These are phyloP conservation scores for Crax fasciolata DNA, from an alignment of 2,797 vertebrate genomes.

Conservation along the genomic window DNA sequence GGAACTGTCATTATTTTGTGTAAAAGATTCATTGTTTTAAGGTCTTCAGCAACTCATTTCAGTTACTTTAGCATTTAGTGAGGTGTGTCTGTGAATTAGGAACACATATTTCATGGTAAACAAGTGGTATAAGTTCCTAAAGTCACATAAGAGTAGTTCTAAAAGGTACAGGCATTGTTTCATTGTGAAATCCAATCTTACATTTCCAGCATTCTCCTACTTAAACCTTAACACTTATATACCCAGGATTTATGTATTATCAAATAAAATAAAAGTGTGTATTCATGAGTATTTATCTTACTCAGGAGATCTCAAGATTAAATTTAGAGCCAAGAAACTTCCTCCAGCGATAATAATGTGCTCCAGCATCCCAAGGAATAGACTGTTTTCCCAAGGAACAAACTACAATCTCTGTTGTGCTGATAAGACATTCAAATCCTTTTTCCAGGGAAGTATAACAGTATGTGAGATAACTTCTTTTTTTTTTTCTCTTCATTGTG, in stretches of 20 bases:
- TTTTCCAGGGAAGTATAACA: background rate
- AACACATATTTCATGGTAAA: background rate
- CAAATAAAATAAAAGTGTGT: background rate
- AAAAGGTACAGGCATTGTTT: background rate
- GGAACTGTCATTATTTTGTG: background rate
- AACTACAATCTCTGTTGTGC: background rate
- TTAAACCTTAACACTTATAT: background rate
- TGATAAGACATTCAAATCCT: fast-evolving
- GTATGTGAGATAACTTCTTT: background rate
- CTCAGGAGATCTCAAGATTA: background rate
- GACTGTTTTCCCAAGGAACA: background rate
- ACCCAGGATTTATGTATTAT: background rate
- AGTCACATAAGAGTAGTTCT: fast-evolving
- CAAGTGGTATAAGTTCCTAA: fast-evolving
- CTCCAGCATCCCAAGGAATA: background rate
- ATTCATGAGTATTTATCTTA: background rate
- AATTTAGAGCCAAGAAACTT: background rate
- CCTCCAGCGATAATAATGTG: background rate
- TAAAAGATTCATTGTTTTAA: background rate
- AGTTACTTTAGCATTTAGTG: background rate
- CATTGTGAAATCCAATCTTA: background rate
- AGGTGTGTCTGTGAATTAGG: background rate
- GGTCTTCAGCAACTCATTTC: background rate
- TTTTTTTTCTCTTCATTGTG: background rate
- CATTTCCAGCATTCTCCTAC: background rate